phyloP scores from a whole-genome alignment of 2,888 invertebrate species.

The Girardia tigrina region DNA sequence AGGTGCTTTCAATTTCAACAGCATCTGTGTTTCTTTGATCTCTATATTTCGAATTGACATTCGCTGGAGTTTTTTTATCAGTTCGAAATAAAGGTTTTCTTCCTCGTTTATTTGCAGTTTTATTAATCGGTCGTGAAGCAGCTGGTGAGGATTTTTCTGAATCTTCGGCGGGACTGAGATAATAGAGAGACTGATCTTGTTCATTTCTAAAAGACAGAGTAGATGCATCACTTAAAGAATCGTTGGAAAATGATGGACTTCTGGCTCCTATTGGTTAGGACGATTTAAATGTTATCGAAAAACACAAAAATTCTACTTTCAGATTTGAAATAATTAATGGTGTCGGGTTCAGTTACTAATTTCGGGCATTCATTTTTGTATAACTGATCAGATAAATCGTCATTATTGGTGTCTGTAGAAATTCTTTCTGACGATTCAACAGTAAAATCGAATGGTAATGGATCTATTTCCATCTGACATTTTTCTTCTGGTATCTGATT shows the following conservation, averaged over 20 bases:
- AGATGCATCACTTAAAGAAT: background rate
- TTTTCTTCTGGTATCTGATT: background rate
- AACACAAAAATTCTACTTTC: no score
- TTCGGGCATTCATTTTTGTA: background rate
- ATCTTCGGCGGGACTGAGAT: background rate
- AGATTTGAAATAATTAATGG: no score
- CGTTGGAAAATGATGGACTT: background rate
- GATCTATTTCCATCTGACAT: background rate
- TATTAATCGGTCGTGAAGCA: background rate
- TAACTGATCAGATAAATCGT: background rate
- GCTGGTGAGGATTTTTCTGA: background rate
- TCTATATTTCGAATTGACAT: background rate
- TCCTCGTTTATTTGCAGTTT: slow-evolving; percentile 15
- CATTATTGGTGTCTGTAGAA: background rate
- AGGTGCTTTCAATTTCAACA: background rate
- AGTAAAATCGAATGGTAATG: background rate
- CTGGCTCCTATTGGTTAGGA: background rate
- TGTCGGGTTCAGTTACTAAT: no score
- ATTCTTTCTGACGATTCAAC: background rate
- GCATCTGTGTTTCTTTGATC: background rate
- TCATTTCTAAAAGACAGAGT: background rate
- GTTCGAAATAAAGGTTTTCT: background rate
- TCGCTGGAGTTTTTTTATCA: background rate
- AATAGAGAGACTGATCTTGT: background rate
- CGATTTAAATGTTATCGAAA: no score